Conservation (phyloP, 2,113 vertebrate species). For the Sturnus vulgaris region DNA sequence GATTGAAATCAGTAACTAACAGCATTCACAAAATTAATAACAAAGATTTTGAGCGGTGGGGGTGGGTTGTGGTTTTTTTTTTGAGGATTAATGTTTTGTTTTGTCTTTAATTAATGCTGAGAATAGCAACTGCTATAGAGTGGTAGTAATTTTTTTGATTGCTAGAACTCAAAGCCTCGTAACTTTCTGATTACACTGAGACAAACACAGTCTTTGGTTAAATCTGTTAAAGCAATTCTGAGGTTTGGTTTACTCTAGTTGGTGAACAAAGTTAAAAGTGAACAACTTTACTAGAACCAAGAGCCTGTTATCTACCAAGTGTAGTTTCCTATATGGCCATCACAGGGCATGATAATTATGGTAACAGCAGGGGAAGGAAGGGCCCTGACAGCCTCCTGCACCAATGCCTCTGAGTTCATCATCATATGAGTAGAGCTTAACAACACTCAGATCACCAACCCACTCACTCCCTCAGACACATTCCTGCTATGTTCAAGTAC, state of each 20-base stretch:
- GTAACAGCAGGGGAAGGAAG: neutral
- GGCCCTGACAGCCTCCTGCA: neutral
- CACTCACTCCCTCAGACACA: neutral
- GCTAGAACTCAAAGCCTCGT: neutral
- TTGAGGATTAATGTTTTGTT: neutral
- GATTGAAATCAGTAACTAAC: neutral
- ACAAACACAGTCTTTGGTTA: neutral
- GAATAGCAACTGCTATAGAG: neutral
- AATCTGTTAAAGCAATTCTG: neutral
- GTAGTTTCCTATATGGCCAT: neutral
- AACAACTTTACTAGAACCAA: neutral
- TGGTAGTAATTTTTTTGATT: neutral
- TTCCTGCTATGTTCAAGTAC: slow-evolving; percentile 18
- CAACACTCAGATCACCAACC: neutral
- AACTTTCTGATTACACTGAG: neutral
- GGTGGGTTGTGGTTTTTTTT: neutral
- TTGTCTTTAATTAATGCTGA: neutral
- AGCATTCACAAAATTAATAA: neutral
- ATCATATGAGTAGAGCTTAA: neutral
- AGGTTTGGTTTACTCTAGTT: neutral
- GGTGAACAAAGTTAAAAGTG: neutral
- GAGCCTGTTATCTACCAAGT: neutral
- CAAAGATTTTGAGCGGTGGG: fast-evolving
- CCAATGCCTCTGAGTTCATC: neutral
- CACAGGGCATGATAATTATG: neutral